These are phyloP conservation scores for Vultur gryphus DNA, from an alignment of 2,797 vertebrate genomes.

Conservation along the genomic window DNA sequence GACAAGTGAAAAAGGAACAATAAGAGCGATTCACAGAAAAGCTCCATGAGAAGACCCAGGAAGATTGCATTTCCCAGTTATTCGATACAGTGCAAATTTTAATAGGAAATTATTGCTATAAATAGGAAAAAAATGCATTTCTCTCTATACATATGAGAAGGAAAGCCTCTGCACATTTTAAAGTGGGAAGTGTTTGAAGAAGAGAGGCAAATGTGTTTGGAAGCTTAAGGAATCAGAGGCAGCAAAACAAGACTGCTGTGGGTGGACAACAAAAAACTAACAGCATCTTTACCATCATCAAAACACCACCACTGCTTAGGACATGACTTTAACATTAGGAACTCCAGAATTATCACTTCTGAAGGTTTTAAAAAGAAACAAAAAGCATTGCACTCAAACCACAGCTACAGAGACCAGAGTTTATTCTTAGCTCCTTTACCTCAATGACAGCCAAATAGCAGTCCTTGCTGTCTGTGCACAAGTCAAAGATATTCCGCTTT, in stretches of 20 bases:
- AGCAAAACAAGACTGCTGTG: neutral
- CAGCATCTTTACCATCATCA: neutral
- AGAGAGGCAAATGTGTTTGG: neutral
- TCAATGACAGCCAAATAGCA: conserved; percentile 98
- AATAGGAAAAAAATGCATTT: neutral
- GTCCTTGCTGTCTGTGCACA: conserved; percentile 98
- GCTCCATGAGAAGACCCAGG: neutral
- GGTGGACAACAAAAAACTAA: neutral
- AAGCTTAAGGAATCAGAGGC: neutral
- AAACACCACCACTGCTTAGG: neutral
- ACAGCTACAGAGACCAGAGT: neutral
- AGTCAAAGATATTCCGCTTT: conserved; percentile 97
- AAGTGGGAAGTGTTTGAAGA: neutral
- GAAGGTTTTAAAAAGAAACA: neutral
- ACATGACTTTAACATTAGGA: neutral
- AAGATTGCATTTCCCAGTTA: neutral
- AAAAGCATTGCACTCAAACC: neutral
- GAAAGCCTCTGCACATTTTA: neutral
- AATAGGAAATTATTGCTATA: neutral
- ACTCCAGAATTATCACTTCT: neutral
- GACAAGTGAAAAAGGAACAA: neutral
- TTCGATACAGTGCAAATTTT: neutral
- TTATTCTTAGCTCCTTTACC: conserved; percentile 72
- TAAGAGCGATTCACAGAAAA: neutral
- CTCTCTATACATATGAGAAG: neutral